A percentile compares a stretch with the other conserved stretches of the same genome.
Conservation (phyloP, 2,888 invertebrate genomes). For the Hanleya hanleyi region DNA sequence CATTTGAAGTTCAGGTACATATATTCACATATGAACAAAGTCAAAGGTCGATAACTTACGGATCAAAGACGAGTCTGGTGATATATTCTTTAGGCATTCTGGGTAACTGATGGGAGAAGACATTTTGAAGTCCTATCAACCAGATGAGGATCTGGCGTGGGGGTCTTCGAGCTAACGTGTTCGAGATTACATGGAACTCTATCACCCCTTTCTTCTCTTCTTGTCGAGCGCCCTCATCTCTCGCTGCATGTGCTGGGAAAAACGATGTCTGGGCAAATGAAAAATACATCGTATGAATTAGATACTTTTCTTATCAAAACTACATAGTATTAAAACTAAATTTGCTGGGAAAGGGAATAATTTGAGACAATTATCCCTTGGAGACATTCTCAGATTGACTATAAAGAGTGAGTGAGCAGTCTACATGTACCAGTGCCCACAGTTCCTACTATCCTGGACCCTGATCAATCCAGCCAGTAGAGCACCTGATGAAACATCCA, state of each 20-base stretch:
- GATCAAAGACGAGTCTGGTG: slow-evolving; percentile 93
- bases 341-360: no score
- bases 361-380: not conserved
- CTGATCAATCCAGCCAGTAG: no score
- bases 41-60: slow-evolving; percentile 70
- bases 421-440: no score
- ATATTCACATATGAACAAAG: no score
- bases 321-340: not conserved
- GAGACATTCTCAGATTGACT: no score
- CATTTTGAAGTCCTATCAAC: slow-evolving; percentile 93
- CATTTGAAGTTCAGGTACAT: no score
- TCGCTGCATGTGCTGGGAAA: slow-evolving; percentile 77
- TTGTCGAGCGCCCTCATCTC: slow-evolving; percentile 92
- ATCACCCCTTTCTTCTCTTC: slow-evolving; percentile 93
- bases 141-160: slow-evolving; percentile 94
- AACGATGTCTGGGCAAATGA: slow-evolving; percentile 35
- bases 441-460: no score
- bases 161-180: slow-evolving; percentile 85
- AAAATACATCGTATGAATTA: no score
- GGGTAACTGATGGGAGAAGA: slow-evolving; percentile 96
- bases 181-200: slow-evolving; percentile 94
- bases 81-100: slow-evolving; percentile 99
- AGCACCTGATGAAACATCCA: no score
- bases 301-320: not conserved
- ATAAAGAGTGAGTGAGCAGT: no score